Base-by-base conservation (phyloP, 2,888 invertebrate species). In the Galeopsomyia nigrocyanea region DNA sequence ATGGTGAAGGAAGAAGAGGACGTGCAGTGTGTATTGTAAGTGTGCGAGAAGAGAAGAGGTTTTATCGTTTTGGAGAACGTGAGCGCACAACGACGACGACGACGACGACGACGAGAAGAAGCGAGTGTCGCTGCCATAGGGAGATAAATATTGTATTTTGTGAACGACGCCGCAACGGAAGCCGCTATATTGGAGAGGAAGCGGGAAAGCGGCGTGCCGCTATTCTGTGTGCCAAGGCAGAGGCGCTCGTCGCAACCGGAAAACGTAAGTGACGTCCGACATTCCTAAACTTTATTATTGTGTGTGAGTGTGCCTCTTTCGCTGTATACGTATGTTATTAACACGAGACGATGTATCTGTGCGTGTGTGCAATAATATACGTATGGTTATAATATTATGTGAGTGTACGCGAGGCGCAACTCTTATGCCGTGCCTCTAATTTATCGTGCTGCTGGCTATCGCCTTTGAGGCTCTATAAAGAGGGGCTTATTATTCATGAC, bases 181-280 rank as follows among this genome's bases (percentile, higher is more conserved):
- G 80, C 83, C 84, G 83, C 81, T 85, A 85, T 84, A 86, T 85
- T 85, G 85, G 84, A 86, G 85, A 86, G 82, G 82, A 86, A 84
- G 82, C 82, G 86, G 80, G 85, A 85, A 81, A 84, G 83, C 84
- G 84, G 85, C 83, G 88, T 89, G 89, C 89, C 89, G 88, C 88
- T 89, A 80, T 89, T 89, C 85, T 89, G 89, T 87, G 89, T 89
- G 88, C 89, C 89, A 87, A 88, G 89, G 84, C 89, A 89, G 86
- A 89, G 89, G 87, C 88, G 89, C 84, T 88, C 89, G 85, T 88
- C 89, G 84, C 89, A 88, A 87, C 87, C 87, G 82, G 88, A 89
- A 85, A 87, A 89, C 82, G 89, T 89, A 84, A 89, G 89, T 88
- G 55, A 60, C 65, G 47, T 51, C 26, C 50, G 56, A 57, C 39